A percentile compares a stretch with the other conserved stretches of the same genome.
Conservation (phyloP, 2,888 invertebrate genomes). For the Geotrupes spiniger region DNA sequence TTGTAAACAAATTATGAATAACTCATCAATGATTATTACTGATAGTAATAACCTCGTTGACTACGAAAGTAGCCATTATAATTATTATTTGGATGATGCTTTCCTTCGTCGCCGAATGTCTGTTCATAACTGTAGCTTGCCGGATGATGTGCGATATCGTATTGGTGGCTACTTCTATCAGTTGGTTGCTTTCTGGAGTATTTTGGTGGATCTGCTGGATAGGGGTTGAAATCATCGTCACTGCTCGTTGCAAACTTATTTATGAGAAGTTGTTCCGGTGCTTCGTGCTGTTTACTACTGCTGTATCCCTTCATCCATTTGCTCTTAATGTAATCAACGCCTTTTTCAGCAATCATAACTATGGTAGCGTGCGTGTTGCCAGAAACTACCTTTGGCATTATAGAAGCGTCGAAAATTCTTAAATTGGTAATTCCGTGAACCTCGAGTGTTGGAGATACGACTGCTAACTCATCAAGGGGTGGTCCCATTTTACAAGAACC, state of each 20-base stretch:
- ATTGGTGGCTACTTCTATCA: background rate
- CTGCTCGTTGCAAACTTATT: too few relatives aligned
- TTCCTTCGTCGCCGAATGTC: too few relatives aligned
- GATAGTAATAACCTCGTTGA: too few relatives aligned
- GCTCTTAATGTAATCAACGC: constrained; percentile 44
- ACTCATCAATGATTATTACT: too few relatives aligned
- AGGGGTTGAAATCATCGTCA: background rate
- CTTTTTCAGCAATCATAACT: constrained; percentile 49
- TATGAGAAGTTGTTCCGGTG: too few relatives aligned
- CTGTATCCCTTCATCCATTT: constrained; percentile 33
- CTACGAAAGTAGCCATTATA: too few relatives aligned
- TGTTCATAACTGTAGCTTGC: too few relatives aligned
- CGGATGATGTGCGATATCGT: too few relatives aligned
- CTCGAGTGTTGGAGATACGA: constrained; percentile 67
- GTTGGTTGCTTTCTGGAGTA: background rate
- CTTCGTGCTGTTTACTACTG: constrained; percentile 2
- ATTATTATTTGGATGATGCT: too few relatives aligned
- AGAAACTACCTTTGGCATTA: constrained; percentile 46
- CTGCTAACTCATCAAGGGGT: constrained; percentile 64
- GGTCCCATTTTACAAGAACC: constrained; percentile 85
- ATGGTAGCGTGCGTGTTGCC: constrained; percentile 48
- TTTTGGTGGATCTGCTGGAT: too few relatives aligned
- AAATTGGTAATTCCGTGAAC: constrained; percentile 63
- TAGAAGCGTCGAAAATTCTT: constrained; percentile 52
- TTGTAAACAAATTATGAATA: too few relatives aligned